Evolutionary conservation across 2,113 vertebrate species (phyloP).

Genomic region (Mus pahari): DNA sequence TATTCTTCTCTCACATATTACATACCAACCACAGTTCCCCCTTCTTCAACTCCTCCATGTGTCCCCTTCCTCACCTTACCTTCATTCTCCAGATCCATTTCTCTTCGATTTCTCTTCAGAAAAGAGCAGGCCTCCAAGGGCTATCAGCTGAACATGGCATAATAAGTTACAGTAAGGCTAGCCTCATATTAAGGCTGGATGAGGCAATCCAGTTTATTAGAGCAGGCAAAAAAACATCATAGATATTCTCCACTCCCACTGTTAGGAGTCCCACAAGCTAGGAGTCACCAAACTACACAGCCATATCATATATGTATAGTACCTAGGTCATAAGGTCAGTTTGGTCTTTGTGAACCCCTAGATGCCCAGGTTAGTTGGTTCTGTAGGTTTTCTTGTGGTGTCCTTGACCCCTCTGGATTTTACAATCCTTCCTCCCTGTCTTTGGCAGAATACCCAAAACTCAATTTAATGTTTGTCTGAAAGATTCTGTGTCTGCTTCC

Average conservation of each 20-base stretch:
- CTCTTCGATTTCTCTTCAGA: not conserved
- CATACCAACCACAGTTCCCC: not conserved
- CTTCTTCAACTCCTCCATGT: not conserved
- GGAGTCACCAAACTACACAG: not conserved
- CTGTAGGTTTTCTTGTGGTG: not conserved
- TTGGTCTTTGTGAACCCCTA: not conserved
- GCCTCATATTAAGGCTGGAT: not conserved
- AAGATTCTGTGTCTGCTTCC: not conserved
- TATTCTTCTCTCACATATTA: not conserved
- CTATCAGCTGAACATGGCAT: not conserved
- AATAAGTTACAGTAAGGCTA: not conserved
- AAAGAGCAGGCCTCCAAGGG: not conserved
- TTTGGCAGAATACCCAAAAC: not conserved
- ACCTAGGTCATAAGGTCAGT: not conserved
- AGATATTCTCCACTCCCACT: not conserved
- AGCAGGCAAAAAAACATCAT: not conserved
- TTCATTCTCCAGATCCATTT: not conserved
- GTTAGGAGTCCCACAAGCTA: not conserved
- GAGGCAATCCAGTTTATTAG: not conserved
- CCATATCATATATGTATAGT: not conserved
- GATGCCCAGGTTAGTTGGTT: not conserved
- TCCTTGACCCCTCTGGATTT: not conserved
- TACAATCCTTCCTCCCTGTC: not conserved
- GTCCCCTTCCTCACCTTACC: not conserved
- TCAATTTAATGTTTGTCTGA: not conserved